Evolutionary conservation across 1,140 invertebrate genomes (phyloP).

Genomic region (Listronotus bonariensis): DNA sequence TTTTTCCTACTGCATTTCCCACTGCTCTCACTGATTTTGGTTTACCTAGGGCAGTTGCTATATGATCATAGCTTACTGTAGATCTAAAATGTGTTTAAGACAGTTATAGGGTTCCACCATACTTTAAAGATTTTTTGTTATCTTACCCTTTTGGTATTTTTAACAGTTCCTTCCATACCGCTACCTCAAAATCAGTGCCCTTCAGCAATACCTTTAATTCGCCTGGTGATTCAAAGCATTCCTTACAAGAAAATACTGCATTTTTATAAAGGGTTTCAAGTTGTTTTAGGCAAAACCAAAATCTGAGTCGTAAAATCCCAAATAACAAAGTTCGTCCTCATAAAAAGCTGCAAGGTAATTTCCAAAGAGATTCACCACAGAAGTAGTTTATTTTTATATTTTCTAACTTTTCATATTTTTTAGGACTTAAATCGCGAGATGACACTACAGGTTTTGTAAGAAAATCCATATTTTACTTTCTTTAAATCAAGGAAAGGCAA

Average conservation of each 20-base stretch:
- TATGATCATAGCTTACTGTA: conserved; percentile 51
- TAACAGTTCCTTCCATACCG: conserved; percentile 48
- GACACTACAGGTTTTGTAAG: conserved; percentile 7
- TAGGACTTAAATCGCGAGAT: conserved; percentile 2
- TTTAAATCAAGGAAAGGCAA: too few species aligned
- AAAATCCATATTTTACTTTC: background rate
- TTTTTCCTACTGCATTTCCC: conserved; percentile 64
- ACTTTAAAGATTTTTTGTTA: conserved; percentile 6
- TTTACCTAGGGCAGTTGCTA: conserved; percentile 58
- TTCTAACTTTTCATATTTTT: conserved; percentile 4
- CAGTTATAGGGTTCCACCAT: conserved; percentile 32
- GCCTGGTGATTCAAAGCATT: conserved; percentile 9
- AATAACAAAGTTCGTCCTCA: conserved; percentile 25
- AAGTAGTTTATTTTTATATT: conserved; percentile 5
- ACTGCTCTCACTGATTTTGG: conserved; percentile 66
- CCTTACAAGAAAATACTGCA: conserved; percentile 28
- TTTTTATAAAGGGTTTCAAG: conserved; percentile 36
- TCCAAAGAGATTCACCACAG: conserved; percentile 26
- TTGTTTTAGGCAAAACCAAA: conserved; percentile 6
- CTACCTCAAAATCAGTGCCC: conserved; percentile 49
- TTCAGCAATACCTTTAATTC: conserved; percentile 43
- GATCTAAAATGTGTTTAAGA: conserved; percentile 36
- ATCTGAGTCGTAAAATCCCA: conserved; percentile 34
- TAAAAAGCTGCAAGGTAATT: conserved; percentile 29
- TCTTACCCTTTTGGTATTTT: conserved; percentile 42